Evolutionary conservation across 2,888 invertebrate species (phyloP).

Genomic region (Cephus pulcher): DNA sequence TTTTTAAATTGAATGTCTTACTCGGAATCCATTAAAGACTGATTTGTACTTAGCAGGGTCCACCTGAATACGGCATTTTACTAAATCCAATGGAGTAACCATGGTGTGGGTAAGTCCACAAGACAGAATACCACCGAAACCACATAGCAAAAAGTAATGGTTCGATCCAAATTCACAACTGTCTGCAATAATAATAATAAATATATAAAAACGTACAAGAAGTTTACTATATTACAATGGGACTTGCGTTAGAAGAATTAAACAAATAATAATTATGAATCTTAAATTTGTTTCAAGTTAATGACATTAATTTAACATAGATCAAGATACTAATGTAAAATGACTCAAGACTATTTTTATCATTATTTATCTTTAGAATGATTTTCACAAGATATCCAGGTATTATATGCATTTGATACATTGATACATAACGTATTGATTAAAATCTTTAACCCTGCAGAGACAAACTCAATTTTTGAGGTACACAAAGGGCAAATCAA

Average conservation of each 20-base stretch:
- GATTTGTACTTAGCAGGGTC: slow-evolving; percentile 94
- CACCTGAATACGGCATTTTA: slow-evolving; percentile 94
- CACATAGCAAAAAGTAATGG: slow-evolving; percentile 92
- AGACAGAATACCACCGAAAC: slow-evolving; percentile 82
- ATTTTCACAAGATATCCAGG: too few relatives aligned
- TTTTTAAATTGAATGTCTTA: slow-evolving; percentile 36
- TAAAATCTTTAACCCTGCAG: too few relatives aligned
- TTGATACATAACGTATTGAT: too few relatives aligned
- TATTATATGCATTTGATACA: too few relatives aligned
- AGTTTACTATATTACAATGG: not conserved
- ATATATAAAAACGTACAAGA: not conserved
- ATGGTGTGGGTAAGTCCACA: slow-evolving; percentile 92
- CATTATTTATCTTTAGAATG: too few relatives aligned
- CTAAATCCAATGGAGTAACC: slow-evolving; percentile 94
- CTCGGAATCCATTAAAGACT: slow-evolving; percentile 84
- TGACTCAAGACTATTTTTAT: not conserved
- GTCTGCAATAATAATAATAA: slow-evolving; percentile 63
- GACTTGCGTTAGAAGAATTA: too few relatives aligned
- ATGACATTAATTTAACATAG: too few relatives aligned
- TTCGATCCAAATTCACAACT: slow-evolving; percentile 92
- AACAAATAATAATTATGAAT: too few relatives aligned
- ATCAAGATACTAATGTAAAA: slow-evolving; percentile 7
- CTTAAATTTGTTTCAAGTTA: too few relatives aligned
- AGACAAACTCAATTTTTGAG: too few relatives aligned
- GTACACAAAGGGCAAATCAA: too few relatives aligned